Evolutionary conservation across 2,113 vertebrate genomes (phyloP).

Genomic region (Engraulis encrasicolus): DNA sequence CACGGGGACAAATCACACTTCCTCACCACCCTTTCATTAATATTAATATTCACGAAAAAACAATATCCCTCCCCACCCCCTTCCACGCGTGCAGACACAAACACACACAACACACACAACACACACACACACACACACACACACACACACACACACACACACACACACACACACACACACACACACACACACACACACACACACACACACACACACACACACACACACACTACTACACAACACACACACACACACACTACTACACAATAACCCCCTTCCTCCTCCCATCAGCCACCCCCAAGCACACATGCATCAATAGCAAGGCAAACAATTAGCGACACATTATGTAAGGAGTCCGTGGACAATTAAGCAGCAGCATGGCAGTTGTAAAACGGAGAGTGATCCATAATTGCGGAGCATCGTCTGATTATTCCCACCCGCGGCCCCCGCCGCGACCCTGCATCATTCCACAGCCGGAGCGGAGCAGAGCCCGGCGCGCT

Average conservation of each 20-base stretch:
- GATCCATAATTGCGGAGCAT: constrained; percentile 40
- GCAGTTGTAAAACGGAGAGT: constrained; percentile 31
- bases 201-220: too few relatives aligned
- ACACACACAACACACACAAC: background rate
- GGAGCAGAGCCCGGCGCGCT: background rate
- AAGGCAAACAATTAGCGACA: constrained; percentile 39
- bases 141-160: background rate
- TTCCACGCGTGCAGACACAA: too few relatives aligned
- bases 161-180: too few relatives aligned
- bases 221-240: too few relatives aligned
- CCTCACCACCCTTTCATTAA: background rate
- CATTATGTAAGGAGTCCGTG: constrained; percentile 33
- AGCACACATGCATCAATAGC: constrained; percentile 12
- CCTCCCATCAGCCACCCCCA: background rate
- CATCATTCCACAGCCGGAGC: constrained; percentile 18
- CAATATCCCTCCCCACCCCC: too few relatives aligned
- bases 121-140: too few relatives aligned
- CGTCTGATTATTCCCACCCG: constrained; percentile 28
- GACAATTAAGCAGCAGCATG: constrained; percentile 35
- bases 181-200: too few relatives aligned
- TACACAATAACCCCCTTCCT: too few relatives aligned
- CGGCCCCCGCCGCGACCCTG: background rate
- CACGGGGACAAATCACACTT: background rate
- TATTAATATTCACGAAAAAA: background rate
- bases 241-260: background rate